These are phyloP conservation scores for Drosophila pseudotalamancana DNA, from an alignment of 2,888 invertebrate genomes.

Conservation along the genomic window DNA sequence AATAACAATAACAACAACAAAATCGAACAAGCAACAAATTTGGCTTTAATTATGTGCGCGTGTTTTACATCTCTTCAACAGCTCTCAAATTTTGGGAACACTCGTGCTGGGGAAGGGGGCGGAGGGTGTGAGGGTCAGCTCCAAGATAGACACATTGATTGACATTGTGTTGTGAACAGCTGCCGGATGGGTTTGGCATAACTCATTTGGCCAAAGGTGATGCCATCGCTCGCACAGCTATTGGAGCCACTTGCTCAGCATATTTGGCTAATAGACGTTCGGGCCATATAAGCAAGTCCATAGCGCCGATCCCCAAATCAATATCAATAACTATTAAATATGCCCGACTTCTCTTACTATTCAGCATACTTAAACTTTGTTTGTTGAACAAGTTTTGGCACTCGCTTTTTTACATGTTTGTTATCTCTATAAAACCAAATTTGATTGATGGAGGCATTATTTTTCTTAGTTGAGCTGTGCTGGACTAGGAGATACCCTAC, in stretches of 20 bases:
- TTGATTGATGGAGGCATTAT: too few relatives aligned
- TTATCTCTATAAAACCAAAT: too few relatives aligned
- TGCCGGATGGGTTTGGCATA: constrained; percentile 40
- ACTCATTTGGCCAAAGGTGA: constrained; percentile 1
- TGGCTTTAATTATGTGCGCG: constrained; percentile 30
- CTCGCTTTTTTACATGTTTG: too few relatives aligned
- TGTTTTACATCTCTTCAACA: constrained; percentile 34
- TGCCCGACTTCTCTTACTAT: too few relatives aligned
- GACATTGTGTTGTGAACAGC: constrained; percentile 66
- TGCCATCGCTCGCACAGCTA: constrained; percentile 17
- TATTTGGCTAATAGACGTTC: constrained; percentile 3
- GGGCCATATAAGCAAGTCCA: background rate
- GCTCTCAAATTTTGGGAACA: background rate
- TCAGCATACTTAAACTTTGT: too few relatives aligned
- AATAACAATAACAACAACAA: constrained; percentile 7
- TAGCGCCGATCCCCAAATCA: background rate
- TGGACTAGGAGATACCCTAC: too few relatives aligned
- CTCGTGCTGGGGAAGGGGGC: background rate
- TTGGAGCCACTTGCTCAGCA: background rate
- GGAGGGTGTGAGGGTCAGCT: background rate
- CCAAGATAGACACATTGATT: constrained; percentile 47
- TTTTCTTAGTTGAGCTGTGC: too few relatives aligned
- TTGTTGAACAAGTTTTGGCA: too few relatives aligned
- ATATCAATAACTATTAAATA: too few relatives aligned
- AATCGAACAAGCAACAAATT: constrained; percentile 25